phyloP scores from a whole-genome alignment of 64 coral and sea anemone genomes.

The Montipora cactus region DNA sequence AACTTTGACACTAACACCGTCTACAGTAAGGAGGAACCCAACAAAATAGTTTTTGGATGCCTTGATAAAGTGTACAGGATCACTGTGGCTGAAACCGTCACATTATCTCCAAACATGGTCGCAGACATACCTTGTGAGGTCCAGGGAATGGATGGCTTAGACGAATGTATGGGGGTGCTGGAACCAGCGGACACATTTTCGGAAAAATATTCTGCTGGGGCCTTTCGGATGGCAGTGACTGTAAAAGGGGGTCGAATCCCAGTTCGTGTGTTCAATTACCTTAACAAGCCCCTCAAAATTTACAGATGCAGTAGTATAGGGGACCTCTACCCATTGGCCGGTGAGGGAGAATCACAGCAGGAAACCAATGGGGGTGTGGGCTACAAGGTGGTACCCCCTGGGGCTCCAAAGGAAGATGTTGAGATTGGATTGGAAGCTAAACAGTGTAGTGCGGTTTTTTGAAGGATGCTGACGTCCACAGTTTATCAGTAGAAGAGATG shows the following conservation, averaged over 20 bases:
- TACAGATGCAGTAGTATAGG: slow-evolving; percentile 30
- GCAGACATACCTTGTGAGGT: background rate
- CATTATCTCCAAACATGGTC: slow-evolving; percentile 31
- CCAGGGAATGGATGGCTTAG: background rate
- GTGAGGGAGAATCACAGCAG: background rate
- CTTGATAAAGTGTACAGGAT: slow-evolving; percentile 35
- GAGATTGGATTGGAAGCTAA: no score
- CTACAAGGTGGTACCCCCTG: no score
- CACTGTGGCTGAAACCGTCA: slow-evolving; percentile 21
- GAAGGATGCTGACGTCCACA: no score
- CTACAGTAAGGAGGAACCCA: background rate
- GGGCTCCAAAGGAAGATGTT: no score
- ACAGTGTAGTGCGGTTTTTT: no score
- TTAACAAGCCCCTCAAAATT: slow-evolving; percentile 17
- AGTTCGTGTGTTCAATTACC: slow-evolving; percentile 33
- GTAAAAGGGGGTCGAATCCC: slow-evolving; percentile 33
- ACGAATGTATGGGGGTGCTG: slow-evolving; percentile 10
- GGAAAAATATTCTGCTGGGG: slow-evolving; percentile 10
- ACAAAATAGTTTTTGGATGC: slow-evolving; percentile 5
- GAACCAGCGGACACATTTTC: slow-evolving; percentile 29
- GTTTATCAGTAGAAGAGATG: no score
- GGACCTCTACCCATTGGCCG: background rate
- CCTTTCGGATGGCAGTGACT: slow-evolving; percentile 6
- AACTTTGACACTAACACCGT: slow-evolving; percentile 9
- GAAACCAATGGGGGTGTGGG: background rate